Conservation (phyloP, 2,113 vertebrate genomes). For the Catagonus wagneri region DNA sequence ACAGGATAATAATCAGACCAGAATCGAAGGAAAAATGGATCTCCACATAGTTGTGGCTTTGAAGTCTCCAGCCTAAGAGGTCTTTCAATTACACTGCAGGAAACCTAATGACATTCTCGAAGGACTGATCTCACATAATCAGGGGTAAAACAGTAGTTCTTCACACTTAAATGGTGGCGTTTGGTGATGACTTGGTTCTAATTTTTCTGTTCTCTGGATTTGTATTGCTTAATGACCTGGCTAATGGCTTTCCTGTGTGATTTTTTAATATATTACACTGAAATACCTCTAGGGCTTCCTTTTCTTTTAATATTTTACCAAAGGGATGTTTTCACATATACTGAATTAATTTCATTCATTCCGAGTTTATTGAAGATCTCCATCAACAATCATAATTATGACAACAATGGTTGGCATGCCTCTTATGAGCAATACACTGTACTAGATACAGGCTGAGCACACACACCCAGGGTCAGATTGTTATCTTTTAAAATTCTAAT, state of each 20-base stretch:
- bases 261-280: not conserved
- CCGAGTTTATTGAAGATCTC: not conserved
- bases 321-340: not conserved
- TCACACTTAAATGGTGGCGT: not conserved
- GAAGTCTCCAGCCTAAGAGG: not conserved
- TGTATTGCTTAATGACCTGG: not conserved
- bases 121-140: not conserved
- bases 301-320: not conserved
- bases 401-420: not conserved
- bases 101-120: not conserved
- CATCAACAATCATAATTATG: not conserved
- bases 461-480: not conserved
- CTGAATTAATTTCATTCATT: not conserved
- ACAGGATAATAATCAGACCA: not conserved
- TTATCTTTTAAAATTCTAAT: not conserved
- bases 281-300: not conserved
- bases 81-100: not conserved
- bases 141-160: not conserved
- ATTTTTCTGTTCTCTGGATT: not conserved
- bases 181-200: not conserved
- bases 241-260: not conserved
- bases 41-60: accelerated
- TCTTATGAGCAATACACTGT: not conserved
- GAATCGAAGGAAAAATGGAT: not conserved
- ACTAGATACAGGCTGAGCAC: not conserved